phyloP scores from a whole-genome alignment of 2,113 vertebrate species.

The Vulpes ferrilata region DNA sequence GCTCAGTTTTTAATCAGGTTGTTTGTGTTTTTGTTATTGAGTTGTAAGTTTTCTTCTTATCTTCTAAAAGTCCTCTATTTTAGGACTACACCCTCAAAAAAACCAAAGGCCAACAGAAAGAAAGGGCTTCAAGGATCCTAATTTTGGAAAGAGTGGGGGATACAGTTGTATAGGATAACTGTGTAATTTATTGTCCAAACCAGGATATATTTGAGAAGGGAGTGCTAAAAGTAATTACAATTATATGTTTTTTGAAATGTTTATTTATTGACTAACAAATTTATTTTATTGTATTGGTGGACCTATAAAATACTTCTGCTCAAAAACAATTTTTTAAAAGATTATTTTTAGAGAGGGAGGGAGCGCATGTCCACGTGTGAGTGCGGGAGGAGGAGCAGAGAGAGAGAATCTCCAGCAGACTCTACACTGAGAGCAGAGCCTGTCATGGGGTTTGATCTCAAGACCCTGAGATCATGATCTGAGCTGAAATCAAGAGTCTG shows the following conservation, averaged over 20 bases:
- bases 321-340: background rate
- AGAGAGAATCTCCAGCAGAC: too few species aligned
- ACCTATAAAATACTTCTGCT: background rate
- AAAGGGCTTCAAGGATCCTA: background rate
- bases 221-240: background rate
- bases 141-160: background rate
- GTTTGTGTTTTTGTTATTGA: background rate
- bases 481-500: too few species aligned
- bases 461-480: too few species aligned
- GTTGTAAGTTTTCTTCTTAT: background rate
- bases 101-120: background rate
- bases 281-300: background rate
- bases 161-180: background rate
- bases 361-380: too few species aligned
- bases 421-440: too few species aligned
- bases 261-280: background rate
- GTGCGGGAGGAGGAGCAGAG: too few species aligned
- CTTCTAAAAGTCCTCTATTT: background rate
- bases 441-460: too few species aligned
- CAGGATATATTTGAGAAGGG: background rate
- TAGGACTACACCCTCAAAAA: background rate
- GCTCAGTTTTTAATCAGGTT: background rate
- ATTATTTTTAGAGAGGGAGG: too few species aligned
- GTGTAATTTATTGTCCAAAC: background rate
- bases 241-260: background rate